Percentiles rank a stretch among this genome's conserved stretches.
Conservation (phyloP, 1,140 invertebrate species). For the Whitmania pigra region DNA sequence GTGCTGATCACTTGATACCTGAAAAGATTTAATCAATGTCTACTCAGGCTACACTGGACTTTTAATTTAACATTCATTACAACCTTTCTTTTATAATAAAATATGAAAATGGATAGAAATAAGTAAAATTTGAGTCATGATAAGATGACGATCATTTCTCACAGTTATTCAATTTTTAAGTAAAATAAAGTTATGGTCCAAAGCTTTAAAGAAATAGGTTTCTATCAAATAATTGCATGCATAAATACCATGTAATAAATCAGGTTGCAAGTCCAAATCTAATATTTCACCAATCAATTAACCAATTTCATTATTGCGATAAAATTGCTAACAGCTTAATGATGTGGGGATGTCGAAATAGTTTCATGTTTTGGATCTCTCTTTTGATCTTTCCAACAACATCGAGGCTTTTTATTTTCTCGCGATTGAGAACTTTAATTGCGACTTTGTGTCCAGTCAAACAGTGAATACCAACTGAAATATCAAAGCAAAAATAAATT, state of each 20-base stretch:
- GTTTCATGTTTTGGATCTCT: constrained; percentile 96
- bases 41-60: not conserved
- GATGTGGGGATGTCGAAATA: constrained; percentile 99
- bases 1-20: constrained; percentile 83
- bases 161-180: not conserved
- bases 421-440: constrained; percentile 93
- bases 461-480: constrained; percentile 83
- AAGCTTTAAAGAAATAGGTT: not conserved
- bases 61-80: not conserved
- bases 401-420: constrained; percentile 97
- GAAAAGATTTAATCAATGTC: constrained; percentile 14
- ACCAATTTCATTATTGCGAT: no score
- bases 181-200: not conserved
- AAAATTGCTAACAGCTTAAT: constrained; percentile 75
- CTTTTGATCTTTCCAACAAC: constrained; percentile 95
- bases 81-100: not conserved
- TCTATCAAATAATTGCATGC: not conserved
- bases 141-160: constrained; percentile 14
- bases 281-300: not conserved
- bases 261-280: no score
- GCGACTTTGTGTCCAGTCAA: constrained; percentile 95
- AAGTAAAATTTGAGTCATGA: not conserved
- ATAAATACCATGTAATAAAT: not conserved
- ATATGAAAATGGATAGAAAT: not conserved
- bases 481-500: not conserved